Base-by-base conservation (phyloP, 2,888 invertebrate species). In the Ormyrus rosae region DNA sequence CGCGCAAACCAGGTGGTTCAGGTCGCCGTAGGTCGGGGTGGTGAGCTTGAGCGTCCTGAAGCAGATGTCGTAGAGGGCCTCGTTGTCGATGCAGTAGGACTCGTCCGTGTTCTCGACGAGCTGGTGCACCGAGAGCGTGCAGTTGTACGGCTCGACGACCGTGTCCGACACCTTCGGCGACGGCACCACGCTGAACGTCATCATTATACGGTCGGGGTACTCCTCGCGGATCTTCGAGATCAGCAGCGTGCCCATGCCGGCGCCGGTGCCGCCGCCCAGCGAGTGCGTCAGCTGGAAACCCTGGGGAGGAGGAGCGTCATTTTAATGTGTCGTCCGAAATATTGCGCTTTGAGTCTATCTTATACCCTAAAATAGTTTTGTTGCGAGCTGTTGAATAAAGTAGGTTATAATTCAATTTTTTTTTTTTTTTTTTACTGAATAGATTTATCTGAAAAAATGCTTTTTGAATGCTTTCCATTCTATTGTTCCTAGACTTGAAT, bases 191-290 rank as follows among this genome's bases (percentile, higher is more conserved):
- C 96, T 94, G 88, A 96, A 97, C 0, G 96, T 96, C 91, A 93
- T 96, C 96, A 97, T 97, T 82, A 97, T 97, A 60, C 97, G 91
- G 86, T 95, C 95, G 0, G 97, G 97, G 88, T 95, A 97, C 90
- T 97, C 97, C 88, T 97, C 97, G 0, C 97, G 93, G 86, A 97
- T 96, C 91, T 97, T 97, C 83, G 96, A 96, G 84, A 97, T 96
- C 5, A 97, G 92, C 6, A 97, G 91, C 0, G 97, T 97, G 6
- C 97, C 97, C 95, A 97, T 94, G 0, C 97, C 97, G 0, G 96
- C 96, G 0, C 97, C 97, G 0, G 97, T 97, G 13, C 97, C 97
- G 7, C 97, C 97, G 0, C 97, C 96, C 13, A 97, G 92, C 0
- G 97, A 97, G 88, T 96, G 96, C 0, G 96, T 94, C 77, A 96